These are phyloP conservation scores for Seriola rivoliana DNA, from an alignment of 2,113 vertebrate genomes.

Conservation along the genomic window DNA sequence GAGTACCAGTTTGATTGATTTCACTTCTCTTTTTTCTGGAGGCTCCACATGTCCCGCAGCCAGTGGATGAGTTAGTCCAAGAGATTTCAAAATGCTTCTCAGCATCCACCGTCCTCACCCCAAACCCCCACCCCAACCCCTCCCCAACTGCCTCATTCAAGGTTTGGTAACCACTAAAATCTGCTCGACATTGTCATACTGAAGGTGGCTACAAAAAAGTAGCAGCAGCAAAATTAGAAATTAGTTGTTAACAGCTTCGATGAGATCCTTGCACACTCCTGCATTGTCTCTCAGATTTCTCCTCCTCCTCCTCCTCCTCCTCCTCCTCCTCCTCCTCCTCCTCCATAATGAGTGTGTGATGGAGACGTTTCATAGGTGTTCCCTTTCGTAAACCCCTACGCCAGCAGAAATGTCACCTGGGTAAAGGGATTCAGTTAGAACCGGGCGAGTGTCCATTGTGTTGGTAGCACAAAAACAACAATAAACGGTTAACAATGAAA, in stretches of 20 bases:
- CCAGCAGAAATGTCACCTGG: conserved; percentile 38
- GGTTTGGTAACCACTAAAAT: conserved; percentile 54
- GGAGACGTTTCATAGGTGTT: conserved; percentile 66
- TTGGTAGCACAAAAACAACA: conserved; percentile 57
- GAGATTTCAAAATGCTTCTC: conserved; percentile 56
- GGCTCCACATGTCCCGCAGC: conserved; percentile 65
- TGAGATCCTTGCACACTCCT: conserved; percentile 59
- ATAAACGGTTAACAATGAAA: conserved; percentile 63
- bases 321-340: conserved; percentile 11
- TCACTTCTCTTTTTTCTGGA: conserved; percentile 53
- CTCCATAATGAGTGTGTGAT: conserved; percentile 53
- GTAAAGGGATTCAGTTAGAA: conserved; percentile 21
- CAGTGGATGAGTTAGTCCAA: conserved; percentile 75
- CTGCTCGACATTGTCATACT: conserved; percentile 74
- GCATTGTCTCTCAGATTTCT: conserved; percentile 49
- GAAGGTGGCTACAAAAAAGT: conserved; percentile 85
- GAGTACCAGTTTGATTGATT: conserved; percentile 81
- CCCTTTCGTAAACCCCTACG: conserved; percentile 77
- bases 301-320: conserved; percentile 15
- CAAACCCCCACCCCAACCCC: not conserved
- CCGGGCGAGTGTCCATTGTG: conserved; percentile 75
- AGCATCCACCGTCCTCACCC: conserved; percentile 34
- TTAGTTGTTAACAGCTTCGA: conserved; percentile 70
- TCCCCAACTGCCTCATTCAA: conserved; percentile 47
- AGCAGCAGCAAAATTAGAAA: conserved; percentile 88